Conservation (phyloP, 2,888 invertebrate genomes). For the Eudasyphora cyanicolor region DNA sequence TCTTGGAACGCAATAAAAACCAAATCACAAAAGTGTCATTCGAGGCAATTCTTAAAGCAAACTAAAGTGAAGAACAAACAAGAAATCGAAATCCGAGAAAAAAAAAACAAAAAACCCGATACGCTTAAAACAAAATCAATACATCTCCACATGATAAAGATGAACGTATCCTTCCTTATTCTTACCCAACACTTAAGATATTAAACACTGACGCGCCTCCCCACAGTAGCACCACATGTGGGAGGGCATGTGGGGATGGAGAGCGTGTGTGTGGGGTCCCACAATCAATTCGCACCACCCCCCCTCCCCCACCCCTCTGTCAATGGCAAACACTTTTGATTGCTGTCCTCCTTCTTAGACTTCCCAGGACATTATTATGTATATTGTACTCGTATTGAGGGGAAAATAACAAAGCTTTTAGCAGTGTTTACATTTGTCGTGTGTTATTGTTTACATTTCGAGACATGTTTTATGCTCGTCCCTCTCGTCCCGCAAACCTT, state of each 20-base stretch:
- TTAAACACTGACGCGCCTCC: slow-evolving; percentile 30
- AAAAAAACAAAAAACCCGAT: neutral
- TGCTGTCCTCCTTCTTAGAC: neutral
- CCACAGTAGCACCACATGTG: neutral
- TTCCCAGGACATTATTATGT: slow-evolving; percentile 11
- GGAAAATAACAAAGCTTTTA: slow-evolving; percentile 57
- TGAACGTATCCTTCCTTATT: slow-evolving; percentile 39
- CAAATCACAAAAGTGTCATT: slow-evolving; percentile 4
- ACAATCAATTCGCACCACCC: slow-evolving; percentile 45
- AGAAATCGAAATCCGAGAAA: neutral
- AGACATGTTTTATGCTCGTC: slow-evolving; percentile 39
- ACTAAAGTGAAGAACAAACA: neutral
- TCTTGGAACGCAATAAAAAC: slow-evolving; percentile 11
- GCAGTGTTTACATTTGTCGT: slow-evolving; percentile 64
- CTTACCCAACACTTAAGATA: slow-evolving; percentile 56
- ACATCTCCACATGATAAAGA: slow-evolving; percentile 44
- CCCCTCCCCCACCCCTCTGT: neutral
- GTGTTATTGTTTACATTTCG: slow-evolving; percentile 60
- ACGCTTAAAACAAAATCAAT: slow-evolving; percentile 50
- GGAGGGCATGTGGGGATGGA: neutral
- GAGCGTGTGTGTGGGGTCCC: neutral
- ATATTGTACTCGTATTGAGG: slow-evolving; percentile 14
- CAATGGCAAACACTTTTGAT: too few species aligned
- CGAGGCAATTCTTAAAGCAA: neutral
- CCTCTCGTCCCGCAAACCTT: neutral